phyloP scores from a whole-genome alignment of 2,888 invertebrate genomes.

The Caenorhabditis imperialis region DNA sequence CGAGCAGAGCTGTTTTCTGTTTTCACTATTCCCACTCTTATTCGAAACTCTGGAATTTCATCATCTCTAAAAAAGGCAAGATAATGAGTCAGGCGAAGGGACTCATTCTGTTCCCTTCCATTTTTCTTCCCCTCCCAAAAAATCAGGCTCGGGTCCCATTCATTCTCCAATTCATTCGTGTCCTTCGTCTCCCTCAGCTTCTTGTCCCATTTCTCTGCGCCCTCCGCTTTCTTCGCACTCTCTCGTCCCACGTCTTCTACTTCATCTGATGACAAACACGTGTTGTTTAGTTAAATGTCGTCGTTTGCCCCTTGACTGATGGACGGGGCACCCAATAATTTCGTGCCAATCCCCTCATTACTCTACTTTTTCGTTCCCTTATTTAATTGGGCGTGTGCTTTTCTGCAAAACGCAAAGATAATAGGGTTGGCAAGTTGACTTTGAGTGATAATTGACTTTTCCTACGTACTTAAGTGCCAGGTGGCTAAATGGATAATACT shows the following conservation, averaged over 20 bases:
- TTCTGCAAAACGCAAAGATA: too few species aligned
- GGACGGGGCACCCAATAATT: constrained; percentile 25
- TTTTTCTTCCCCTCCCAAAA: constrained; percentile 22
- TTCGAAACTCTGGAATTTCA: constrained; percentile 20
- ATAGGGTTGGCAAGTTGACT: too few species aligned
- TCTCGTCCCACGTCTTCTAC: too few species aligned
- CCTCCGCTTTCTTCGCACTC: too few species aligned
- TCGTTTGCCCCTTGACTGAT: constrained; percentile 17
- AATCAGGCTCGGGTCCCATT: constrained; percentile 29
- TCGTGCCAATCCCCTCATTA: constrained; percentile 1
- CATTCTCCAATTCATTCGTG: too few species aligned
- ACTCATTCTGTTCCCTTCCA: constrained; percentile 19
- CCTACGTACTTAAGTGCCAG: too few species aligned
- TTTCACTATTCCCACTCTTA: background rate
- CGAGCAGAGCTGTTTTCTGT: constrained; percentile 1
- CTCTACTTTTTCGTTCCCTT: constrained; percentile 1
- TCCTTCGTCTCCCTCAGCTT: too few species aligned
- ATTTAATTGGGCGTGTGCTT: background rate
- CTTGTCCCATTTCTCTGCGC: too few species aligned
- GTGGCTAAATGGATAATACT: too few species aligned
- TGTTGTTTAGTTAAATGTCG: constrained; percentile 53
- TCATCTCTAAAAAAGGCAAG: constrained; percentile 18
- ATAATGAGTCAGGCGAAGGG: constrained; percentile 30
- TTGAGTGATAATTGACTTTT: constrained; percentile 3
- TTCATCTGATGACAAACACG: constrained; percentile 32